Evolutionary conservation across 1,140 invertebrate species (phyloP).

Genomic region (Zaprionus africanus): DNA sequence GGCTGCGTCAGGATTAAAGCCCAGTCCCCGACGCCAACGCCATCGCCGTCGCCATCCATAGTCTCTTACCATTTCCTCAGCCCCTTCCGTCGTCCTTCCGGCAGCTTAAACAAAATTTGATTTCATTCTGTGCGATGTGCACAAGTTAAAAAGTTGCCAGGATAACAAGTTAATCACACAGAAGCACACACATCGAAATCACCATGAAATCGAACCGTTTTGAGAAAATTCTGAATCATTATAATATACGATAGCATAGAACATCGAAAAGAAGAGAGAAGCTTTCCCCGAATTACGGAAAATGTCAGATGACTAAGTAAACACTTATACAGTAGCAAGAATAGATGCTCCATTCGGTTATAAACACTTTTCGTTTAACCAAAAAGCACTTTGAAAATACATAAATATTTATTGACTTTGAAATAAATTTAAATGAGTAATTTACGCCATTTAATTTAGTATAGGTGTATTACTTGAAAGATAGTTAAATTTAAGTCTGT

Average conservation of each 20-base stretch:
- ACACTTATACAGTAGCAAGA: neutral
- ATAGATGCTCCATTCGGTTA: neutral
- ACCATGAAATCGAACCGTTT: neutral
- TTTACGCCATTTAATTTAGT: neutral
- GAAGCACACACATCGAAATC: constrained; percentile 2
- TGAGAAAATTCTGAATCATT: neutral
- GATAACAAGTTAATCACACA: constrained; percentile 23
- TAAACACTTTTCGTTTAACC: neutral
- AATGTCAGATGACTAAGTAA: neutral
- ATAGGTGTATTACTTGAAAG: neutral
- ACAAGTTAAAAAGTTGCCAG: constrained; percentile 36
- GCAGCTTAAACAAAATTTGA: constrained; percentile 54
- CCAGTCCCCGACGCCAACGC: neutral
- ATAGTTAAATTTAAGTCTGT: neutral
- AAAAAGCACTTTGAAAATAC: neutral
- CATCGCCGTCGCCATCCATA: neutral
- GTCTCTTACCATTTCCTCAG: neutral
- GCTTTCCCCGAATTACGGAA: constrained; percentile 9
- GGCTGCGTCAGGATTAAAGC: constrained; percentile 49
- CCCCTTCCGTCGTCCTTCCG: constrained; percentile 22
- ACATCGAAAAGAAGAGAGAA: neutral
- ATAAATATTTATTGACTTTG: neutral
- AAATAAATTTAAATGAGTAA: neutral
- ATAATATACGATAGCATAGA: neutral
- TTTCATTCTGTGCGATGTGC: constrained; percentile 30